phyloP scores from a whole-genome alignment of 2,888 invertebrate species.

The Synergus gifuensis region DNA sequence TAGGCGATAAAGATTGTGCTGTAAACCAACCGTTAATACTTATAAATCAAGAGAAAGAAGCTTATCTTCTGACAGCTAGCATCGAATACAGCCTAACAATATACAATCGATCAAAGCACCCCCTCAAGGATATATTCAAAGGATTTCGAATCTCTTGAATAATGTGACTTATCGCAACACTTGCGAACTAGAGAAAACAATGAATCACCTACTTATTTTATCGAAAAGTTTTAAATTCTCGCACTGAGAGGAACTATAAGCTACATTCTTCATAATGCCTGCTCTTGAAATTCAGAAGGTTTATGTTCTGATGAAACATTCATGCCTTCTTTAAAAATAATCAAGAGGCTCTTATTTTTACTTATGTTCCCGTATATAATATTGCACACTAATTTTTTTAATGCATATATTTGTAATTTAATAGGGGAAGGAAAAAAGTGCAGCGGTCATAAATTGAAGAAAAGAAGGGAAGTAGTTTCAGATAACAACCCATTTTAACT shows the following conservation, averaged over 20 bases:
- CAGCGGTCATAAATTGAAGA: not conserved
- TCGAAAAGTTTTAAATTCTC: not conserved
- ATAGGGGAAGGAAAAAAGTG: not conserved
- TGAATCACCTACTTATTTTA: not conserved
- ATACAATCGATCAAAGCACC: not conserved
- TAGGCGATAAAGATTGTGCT: not conserved
- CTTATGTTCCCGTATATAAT: not conserved
- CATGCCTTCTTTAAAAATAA: not conserved
- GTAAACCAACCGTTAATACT: not conserved
- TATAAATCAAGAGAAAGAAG: not conserved
- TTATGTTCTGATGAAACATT: not conserved
- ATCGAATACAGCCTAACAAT: constrained; percentile 2
- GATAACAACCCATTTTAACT: constrained; percentile 14
- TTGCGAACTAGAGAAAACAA: not conserved
- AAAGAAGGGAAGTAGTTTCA: not conserved
- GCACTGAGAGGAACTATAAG: not conserved
- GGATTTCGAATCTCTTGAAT: not conserved
- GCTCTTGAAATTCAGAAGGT: not conserved
- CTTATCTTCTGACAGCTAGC: not conserved
- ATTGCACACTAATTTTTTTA: not conserved
- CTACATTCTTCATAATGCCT: not conserved
- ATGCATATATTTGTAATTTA: constrained; percentile 2
- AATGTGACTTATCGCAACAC: not conserved
- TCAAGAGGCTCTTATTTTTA: not conserved
- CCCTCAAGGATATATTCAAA: not conserved